Evolutionary conservation across 92 coral and sea anemone genomes (phyloP).

Genomic region (Virgularia gustaviana): DNA sequence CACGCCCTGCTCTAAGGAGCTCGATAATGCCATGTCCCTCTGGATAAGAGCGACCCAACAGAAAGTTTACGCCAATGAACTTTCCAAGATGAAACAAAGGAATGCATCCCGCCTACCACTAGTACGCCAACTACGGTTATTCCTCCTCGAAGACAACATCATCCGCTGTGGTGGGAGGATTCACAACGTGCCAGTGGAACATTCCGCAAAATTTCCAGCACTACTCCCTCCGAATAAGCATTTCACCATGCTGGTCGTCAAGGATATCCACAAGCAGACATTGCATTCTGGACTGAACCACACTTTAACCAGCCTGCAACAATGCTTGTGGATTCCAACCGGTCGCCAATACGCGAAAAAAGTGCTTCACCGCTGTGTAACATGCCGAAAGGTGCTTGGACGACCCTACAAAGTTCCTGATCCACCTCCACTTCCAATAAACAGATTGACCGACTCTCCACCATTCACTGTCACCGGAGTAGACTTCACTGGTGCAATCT

Average conservation of each 20-base stretch:
- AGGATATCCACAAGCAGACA: slow-evolving; percentile 35
- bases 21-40: neutral
- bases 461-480: slow-evolving; percentile 60
- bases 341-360: slow-evolving; percentile 39
- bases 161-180: slow-evolving; percentile 59
- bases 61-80: slow-evolving; percentile 19
- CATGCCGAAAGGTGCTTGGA: slow-evolving; percentile 43
- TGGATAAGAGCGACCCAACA: slow-evolving; percentile 35
- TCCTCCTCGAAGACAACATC: slow-evolving; percentile 31
- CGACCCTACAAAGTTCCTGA: slow-evolving; percentile 34
- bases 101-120: slow-evolving; percentile 16
- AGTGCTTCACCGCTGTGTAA: slow-evolving; percentile 36
- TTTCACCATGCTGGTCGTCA: slow-evolving; percentile 35
- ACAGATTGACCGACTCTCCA: slow-evolving; percentile 32
- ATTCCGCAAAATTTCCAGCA: slow-evolving; percentile 31
- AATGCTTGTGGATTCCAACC: slow-evolving; percentile 47
- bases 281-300: slow-evolving; percentile 51
- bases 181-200: slow-evolving; percentile 43
- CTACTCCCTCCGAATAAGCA: slow-evolving; percentile 48
- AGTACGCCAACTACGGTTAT: slow-evolving; percentile 32
- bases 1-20: slow-evolving; percentile 14
- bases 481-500: slow-evolving; percentile 53
- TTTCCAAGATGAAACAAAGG: slow-evolving; percentile 6
- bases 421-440: slow-evolving; percentile 54
- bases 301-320: slow-evolving; percentile 46